A percentile compares a stretch with the other conserved stretches of the same genome.
Evolutionary conservation across 2,113 vertebrate species (phyloP).

Genomic region (Pluvialis apricaria): DNA sequence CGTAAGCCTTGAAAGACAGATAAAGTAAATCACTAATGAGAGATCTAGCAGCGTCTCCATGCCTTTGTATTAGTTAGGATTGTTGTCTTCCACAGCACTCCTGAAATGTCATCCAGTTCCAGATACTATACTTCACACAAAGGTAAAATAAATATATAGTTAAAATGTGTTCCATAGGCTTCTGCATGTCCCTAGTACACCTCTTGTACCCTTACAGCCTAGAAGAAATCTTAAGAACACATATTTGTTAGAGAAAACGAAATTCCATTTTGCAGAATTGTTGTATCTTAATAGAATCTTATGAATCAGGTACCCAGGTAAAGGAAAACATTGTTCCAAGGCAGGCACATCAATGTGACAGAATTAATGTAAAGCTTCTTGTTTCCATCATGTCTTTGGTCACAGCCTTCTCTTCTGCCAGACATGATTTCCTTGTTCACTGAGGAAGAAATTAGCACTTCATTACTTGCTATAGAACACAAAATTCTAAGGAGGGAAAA

Average conservation of each 20-base stretch:
- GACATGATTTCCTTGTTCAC: not conserved
- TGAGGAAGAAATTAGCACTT: not conserved
- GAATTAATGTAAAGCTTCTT: not conserved
- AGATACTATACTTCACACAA: not conserved
- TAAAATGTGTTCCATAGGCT: not conserved
- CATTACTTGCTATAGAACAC: not conserved
- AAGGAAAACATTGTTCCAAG: not conserved
- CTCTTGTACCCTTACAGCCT: not conserved
- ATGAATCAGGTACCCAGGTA: not conserved
- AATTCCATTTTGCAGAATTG: not conserved
- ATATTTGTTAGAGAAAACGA: not conserved
- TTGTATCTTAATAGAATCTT: not conserved
- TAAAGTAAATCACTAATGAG: not conserved
- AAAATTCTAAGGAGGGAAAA: not conserved
- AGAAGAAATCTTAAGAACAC: not conserved
- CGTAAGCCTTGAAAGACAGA: not conserved
- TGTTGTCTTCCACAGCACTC: not conserved
- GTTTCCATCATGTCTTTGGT: not conserved
- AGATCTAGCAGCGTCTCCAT: not conserved
- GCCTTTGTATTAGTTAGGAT: not conserved
- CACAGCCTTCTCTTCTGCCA: not conserved
- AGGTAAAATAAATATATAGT: not conserved
- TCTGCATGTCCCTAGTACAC: not conserved
- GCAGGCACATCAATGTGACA: not conserved
- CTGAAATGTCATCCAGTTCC: not conserved